Percentiles rank a stretch among this genome's conserved stretches.
phyloP scores from a whole-genome alignment of 1,140 invertebrate species.

The Achatina immaculata region DNA sequence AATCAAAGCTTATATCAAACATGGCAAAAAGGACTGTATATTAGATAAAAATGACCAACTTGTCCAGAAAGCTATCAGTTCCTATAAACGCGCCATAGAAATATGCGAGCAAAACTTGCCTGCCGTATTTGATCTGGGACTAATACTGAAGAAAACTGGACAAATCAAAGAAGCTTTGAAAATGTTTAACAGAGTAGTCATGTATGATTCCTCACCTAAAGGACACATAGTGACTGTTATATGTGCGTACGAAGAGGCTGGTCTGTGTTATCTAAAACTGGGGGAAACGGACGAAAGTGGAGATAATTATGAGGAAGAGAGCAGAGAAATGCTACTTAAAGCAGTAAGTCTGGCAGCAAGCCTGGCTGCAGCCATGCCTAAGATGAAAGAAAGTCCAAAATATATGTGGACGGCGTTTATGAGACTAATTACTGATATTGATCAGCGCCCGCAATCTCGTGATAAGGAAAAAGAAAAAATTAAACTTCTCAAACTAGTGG shows the following conservation, averaged over 20 bases:
- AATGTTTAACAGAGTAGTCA: background rate
- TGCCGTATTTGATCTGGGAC: background rate
- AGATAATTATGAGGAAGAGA: background rate
- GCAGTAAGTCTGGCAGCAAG: slow-evolving; percentile 7
- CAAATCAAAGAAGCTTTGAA: background rate
- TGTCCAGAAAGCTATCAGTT: background rate
- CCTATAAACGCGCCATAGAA: background rate
- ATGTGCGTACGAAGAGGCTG: slow-evolving; percentile 1
- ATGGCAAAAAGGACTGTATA: background rate
- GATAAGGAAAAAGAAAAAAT: background rate
- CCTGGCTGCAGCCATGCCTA: background rate
- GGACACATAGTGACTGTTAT: background rate
- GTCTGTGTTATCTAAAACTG: background rate
- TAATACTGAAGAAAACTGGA: too few species aligned
- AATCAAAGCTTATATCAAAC: background rate
- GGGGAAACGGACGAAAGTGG: background rate
- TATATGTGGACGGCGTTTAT: background rate
- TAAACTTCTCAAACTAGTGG: background rate
- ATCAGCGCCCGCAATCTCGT: background rate
- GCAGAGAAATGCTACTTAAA: background rate
- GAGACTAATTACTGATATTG: background rate
- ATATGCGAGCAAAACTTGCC: background rate
- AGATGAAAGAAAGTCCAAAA: background rate
- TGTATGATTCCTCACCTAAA: too few species aligned
- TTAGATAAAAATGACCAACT: background rate